phyloP scores from a whole-genome alignment of 2,113 vertebrate genomes.

The Oenanthe melanoleuca region DNA sequence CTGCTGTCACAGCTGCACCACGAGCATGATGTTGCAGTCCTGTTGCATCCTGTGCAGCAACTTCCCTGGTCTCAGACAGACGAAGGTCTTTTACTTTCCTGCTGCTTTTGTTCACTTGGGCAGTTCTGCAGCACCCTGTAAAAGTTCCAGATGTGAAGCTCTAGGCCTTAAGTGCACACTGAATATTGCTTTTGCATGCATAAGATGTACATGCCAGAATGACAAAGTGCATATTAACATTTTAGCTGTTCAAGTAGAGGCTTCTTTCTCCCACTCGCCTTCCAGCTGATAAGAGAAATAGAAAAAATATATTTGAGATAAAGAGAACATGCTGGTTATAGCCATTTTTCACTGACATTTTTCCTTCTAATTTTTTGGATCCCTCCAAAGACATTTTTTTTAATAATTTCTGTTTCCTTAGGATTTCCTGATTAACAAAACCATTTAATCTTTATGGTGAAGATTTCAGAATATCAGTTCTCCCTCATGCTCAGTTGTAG shows the following conservation, averaged over 20 bases:
- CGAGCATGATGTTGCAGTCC: rapidly evolving
- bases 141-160: background rate
- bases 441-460: background rate
- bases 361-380: background rate
- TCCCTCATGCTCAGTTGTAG: background rate
- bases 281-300: background rate
- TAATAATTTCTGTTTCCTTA: background rate
- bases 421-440: background rate
- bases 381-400: background rate
- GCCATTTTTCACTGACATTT: background rate
- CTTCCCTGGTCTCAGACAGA: background rate
- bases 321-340: background rate
- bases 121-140: background rate
- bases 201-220: background rate
- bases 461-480: background rate
- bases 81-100: background rate
- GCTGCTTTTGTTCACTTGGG: background rate
- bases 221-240: background rate
- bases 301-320: background rate
- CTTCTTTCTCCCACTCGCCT: background rate
- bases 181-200: background rate
- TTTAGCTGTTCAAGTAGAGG: background rate
- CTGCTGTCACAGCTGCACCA: background rate
- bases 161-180: background rate
- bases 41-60: background rate